Evolutionary conservation across 2,113 vertebrate species (phyloP).

Genomic region (Toxotes jaculatrix): DNA sequence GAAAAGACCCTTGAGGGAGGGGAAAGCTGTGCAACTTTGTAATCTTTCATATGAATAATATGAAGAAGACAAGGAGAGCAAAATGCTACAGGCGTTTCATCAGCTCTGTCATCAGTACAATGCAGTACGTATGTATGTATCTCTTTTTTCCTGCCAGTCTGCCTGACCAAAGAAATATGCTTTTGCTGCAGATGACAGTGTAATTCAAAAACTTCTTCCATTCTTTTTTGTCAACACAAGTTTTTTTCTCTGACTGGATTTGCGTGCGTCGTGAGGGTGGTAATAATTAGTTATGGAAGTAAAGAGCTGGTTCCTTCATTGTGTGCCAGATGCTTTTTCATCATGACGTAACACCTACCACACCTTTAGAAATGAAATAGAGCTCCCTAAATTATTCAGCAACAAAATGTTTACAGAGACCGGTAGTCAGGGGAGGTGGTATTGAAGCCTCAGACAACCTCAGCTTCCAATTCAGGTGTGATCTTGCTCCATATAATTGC

Average conservation of each 20-base stretch:
- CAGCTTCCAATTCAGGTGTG: conserved; percentile 16
- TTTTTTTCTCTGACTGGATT: conserved; percentile 33
- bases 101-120: conserved; percentile 20
- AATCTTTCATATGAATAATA: conserved; percentile 18
- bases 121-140: not conserved
- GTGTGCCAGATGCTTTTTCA: conserved; percentile 52
- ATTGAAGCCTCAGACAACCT: not conserved
- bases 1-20: conserved; percentile 21
- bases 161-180: conserved; percentile 26
- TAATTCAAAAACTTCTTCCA: conserved; percentile 38
- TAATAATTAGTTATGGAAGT: conserved; percentile 59
- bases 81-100: conserved; percentile 29
- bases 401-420: conserved; percentile 15
- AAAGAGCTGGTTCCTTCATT: conserved; percentile 41
- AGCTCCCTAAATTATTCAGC: conserved; percentile 30
- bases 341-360: conserved; percentile 38
- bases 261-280: conserved; percentile 41
- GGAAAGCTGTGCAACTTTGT: conserved; percentile 10
- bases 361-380: conserved; percentile 41
- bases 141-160: conserved; percentile 3
- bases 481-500: conserved; percentile 39
- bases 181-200: not conserved
- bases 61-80: not conserved
- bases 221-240: conserved; percentile 40
- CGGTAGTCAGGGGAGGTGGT: conserved; percentile 1